Evolutionary conservation across 2,888 invertebrate genomes (phyloP), one percentile per base, ranked within the genome.

Genomic region (Callosobruchus maculatus): DNA sequence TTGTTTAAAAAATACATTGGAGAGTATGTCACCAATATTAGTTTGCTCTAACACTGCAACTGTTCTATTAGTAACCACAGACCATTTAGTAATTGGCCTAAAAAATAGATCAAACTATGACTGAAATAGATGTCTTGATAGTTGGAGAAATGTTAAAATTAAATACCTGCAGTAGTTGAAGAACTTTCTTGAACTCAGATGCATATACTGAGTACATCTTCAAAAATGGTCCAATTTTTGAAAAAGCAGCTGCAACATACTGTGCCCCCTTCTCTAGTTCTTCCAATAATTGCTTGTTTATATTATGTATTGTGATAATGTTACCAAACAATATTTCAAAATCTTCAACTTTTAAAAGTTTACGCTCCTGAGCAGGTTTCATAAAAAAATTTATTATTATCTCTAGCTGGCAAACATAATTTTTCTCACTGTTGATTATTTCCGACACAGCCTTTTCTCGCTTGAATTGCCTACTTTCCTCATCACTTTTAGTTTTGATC

Each of bases 131-230:
- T n/a, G n/a, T n/a, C n/a, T n/a, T n/a, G n/a, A n/a, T n/a, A n/a
- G n/a, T n/a, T n/a, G n/a, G n/a, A n/a, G n/a, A n/a, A n/a, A n/a
- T n/a, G n/a, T n/a, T n/a, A n/a, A n/a, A n/a, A n/a, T n/a, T 3
- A 72, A 80, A 80, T 86, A 92, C 92, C 88, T 92, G 91, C 31
- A 94, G 83, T 67, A 91, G 85, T 67, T 88, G 86, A 71, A 93
- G 84, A 0, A 91, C 90, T 75, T 90, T 89, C 78, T 91, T 92
- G 83, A 93, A 94, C 80, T 92, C 93, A 76, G 92, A 93, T 0
- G 94, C 94, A 84, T 94, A 94, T 0, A 92, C 91, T 0, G 94
- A 93, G 83, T 95, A 95, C 21, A 94, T 84, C 85, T 94, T 95
- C 72, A 95, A 91, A 83, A 92, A 94, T 2, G 94, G 94, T 0